Conservation (phyloP, 2,113 vertebrate genomes). For the Gallinago undulata region DNA sequence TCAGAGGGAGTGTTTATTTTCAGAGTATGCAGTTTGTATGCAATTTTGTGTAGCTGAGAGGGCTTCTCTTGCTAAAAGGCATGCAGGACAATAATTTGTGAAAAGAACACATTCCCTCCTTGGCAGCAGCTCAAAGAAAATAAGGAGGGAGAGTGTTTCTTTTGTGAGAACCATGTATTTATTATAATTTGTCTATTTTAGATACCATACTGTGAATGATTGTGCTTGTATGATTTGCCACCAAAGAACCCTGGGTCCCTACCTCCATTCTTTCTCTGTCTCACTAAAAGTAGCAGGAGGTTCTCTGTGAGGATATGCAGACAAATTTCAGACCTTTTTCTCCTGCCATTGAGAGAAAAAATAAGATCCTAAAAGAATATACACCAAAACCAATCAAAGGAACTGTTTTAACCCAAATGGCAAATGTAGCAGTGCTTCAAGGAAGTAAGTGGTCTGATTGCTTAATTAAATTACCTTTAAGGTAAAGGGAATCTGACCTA, state of each 20-base stretch:
- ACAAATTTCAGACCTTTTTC: not conserved
- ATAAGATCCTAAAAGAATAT: not conserved
- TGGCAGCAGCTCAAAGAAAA: conserved; percentile 57
- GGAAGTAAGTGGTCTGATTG: not conserved
- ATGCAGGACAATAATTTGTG: conserved; percentile 40
- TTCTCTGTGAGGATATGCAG: not conserved
- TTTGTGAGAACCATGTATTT: not conserved
- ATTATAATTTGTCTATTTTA: conserved; percentile 19
- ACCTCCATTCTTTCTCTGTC: not conserved
- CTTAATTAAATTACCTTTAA: not conserved
- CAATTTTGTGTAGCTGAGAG: not conserved
- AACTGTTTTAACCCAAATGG: not conserved
- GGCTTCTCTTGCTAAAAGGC: not conserved
- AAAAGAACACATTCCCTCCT: conserved; percentile 35
- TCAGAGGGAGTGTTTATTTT: not conserved
- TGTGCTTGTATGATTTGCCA: not conserved
- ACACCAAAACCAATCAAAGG: not conserved
- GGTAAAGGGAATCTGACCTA: not conserved
- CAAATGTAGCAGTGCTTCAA: not conserved
- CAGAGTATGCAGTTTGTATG: not conserved
- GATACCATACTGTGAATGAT: not conserved
- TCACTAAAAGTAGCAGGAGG: not conserved
- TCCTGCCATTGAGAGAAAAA: not conserved
- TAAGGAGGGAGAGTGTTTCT: not conserved
- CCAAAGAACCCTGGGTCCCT: not conserved